phyloP scores from a whole-genome alignment of 1,140 invertebrate species.

The Trialeurodes vaporariorum region DNA sequence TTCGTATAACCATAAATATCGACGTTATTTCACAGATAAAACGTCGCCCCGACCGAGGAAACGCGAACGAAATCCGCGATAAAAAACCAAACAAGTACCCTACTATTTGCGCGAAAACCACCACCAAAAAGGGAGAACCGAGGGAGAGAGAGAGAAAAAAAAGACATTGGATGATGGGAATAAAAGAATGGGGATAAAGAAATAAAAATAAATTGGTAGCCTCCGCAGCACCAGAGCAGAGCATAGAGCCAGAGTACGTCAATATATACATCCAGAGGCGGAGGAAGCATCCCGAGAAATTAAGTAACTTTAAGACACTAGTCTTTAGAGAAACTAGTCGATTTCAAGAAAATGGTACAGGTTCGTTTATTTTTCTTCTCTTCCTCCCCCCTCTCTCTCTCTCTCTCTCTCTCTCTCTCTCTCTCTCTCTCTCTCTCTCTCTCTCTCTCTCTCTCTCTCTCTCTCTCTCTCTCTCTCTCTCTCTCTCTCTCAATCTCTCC shows the following conservation, averaged over 20 bases:
- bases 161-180: background rate
- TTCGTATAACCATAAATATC: background rate
- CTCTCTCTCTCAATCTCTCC: too few relatives aligned
- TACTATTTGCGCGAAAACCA: background rate
- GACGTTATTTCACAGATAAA: background rate
- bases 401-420: too few relatives aligned
- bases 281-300: background rate
- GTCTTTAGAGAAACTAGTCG: background rate
- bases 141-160: too few relatives aligned
- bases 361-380: too few relatives aligned
- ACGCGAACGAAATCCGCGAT: background rate
- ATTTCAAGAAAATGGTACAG: background rate
- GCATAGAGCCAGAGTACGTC: too few relatives aligned
- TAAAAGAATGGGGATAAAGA: background rate
- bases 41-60: background rate
- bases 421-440: background rate
- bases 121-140: too few relatives aligned
- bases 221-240: too few relatives aligned
- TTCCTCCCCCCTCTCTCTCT: background rate
- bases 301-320: background rate
- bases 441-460: too few relatives aligned
- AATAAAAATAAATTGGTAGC: constrained; percentile 1
- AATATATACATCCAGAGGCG: too few relatives aligned
- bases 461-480: too few relatives aligned
- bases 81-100: background rate